Evolutionary conservation across 2,888 invertebrate genomes (phyloP), one percentile per base, ranked within the genome.

Genomic region (Galerucella nymphaeae): DNA sequence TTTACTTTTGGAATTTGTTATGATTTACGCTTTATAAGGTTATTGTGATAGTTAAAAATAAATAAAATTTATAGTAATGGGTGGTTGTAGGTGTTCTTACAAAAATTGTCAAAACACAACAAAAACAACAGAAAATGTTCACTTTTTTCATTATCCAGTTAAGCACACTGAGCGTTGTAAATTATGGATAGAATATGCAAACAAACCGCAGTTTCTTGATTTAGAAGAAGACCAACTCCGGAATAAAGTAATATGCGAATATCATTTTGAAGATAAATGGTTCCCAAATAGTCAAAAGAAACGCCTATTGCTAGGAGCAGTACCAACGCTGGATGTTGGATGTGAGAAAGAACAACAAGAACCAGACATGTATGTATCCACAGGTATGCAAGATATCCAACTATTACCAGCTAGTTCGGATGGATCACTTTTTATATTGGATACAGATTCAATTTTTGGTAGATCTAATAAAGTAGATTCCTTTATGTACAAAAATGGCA

Each of bases 81-180:
- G 90, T 69, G 91, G 91, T 2, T 90, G 90, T 77, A 87, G 89
- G 11, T 91, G 91, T 81, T 86, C 89, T 58, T 91, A 90, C 77
- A 88, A 88, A 73, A 88, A 87, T 72, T 91, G 91, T 78, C 86
- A 84, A 58, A 85, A 87, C 45, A 86, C 87, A 55, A 87, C 89
- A n/a, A 87, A 88, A 77, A 88, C 88, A 0, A 82, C 82, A 50
- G 84, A 84, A 50, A 85, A 85, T 67, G 77, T 86, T 5, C 91
- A 91, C 79, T 89, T 91, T 85, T 91, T 91, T 78, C 91, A 91
- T 80, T 91, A 88, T 77, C 91, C 91, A 0, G 90, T 90, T 3
- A 90, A 89, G 83, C 89, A 91, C 72, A 88, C 87, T 80, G 83
- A 88, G 48, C 85, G 91, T 58, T 91, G 91, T 80, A 88, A 88